Evolutionary conservation across 2,888 invertebrate genomes (phyloP), one percentile per base, ranked within the genome.

Genomic region (Amblyjoppa fuscipennis): DNA sequence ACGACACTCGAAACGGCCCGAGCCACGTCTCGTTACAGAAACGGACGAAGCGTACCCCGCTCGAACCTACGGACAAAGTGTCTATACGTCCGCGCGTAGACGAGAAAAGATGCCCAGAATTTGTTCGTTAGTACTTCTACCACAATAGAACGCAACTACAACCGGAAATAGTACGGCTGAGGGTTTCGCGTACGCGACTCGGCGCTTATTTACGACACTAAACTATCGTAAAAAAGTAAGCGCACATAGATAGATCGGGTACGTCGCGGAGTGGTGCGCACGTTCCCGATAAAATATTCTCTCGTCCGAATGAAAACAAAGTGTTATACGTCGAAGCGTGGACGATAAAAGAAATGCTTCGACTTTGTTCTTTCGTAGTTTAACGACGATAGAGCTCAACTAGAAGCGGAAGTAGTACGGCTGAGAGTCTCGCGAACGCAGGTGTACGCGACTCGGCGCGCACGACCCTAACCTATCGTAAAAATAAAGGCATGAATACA

Each of bases 1-100:
- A 85, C 84, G 84, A 85, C 74, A 78, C 74, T 49, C 81, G 78
- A 81, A 85, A 85, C 71, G 77, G 78, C 61, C 53, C 81, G 64
- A 74, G 78, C 73, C 49, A 71, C 41, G 74, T 56, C 70, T 69
- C 81, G 74, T 78, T 81, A 79, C 74, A 78, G 20, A 66, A 69
- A 61, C 78, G 73, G 76, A 69, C 38, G 28, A 16, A 20, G 41
- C 74, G 20, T 69, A 70, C 41, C 6, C 41, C 6, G 59, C 41
- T 69, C 34, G 25, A 59, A 59, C 25, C 20, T 11, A 11, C 28
- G 41, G 41, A 68, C 51, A 28, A 70, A 6, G 49, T 31, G 20
- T 45, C 11, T 70, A 16, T 38, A 9, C 38, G 59, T 51, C 25
- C 45, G 45, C 66, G 51, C 41, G 53, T 49, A 64, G 49, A 64